phyloP scores from a whole-genome alignment of 2,888 invertebrate species.

The Protonemura montana region DNA sequence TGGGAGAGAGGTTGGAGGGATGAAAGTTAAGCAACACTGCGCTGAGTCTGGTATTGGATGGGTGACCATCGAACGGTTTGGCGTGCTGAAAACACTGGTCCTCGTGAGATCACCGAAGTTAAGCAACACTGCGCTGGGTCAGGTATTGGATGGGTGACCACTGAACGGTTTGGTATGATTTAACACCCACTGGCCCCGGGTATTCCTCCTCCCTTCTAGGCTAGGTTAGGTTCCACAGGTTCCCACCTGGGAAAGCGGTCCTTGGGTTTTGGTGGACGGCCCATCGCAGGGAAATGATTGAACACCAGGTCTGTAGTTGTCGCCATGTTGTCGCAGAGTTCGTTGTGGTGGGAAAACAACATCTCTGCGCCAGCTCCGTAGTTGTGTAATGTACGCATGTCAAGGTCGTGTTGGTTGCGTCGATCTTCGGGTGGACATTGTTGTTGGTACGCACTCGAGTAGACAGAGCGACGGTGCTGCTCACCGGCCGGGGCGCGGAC shows the following conservation, averaged over 20 bases:
- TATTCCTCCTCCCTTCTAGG: no score
- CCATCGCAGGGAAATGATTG: background rate
- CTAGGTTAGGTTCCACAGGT: background rate
- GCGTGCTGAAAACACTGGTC: no score
- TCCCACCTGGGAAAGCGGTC: background rate
- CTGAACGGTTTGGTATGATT: no score
- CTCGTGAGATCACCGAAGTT: no score
- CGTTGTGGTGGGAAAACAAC: background rate
- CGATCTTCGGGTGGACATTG: background rate
- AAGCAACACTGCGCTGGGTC: no score
- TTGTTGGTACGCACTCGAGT: background rate
- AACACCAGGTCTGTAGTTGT: background rate
- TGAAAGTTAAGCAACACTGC: no score
- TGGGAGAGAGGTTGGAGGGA: no score
- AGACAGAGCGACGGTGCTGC: background rate
- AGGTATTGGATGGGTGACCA: no score
- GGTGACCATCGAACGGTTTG: no score
- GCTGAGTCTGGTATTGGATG: no score
- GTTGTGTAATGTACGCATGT: background rate
- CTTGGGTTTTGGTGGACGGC: background rate
- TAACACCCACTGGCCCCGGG: no score
- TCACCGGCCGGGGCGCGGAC: background rate
- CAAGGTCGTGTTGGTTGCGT: background rate
- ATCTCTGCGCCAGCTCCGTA: background rate
- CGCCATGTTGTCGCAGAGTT: background rate